Base-by-base conservation (phyloP, 2,797 vertebrate species). In the Acrossocheilus wenchowensis region DNA sequence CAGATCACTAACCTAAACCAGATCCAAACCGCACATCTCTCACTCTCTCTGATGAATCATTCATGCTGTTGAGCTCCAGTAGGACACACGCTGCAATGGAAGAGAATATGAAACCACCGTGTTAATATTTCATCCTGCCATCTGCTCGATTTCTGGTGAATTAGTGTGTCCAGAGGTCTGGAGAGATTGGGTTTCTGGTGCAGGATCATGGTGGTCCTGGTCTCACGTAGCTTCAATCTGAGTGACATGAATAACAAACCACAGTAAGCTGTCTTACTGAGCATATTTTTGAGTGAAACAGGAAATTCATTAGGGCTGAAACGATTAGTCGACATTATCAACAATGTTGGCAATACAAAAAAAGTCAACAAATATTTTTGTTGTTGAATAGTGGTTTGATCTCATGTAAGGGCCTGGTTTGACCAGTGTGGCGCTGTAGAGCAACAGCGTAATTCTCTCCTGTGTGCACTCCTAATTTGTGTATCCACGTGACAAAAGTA, bases 71-170 rank as follows among this genome's bases (percentile, higher is more conserved):
- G n/a, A 48, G 26, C 36, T 64, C 6, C n/a, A 48, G 19, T 12
- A 5, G 57, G 48, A 30, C 52, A 54, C 78, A 11, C 30, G 15
- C 54, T 88, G 64, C 5, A 17, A 6, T 50, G 86, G 23, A 86
- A 91, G 91, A 83, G 90, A 91, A 92, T 87, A 90, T 91, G 17
- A 87, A 92, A 77, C 78, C 73, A 79, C 39, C 5, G 71, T 85
- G 72, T 92, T 79, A 92, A 92, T 90, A 90, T 90, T 93, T 91
- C 4, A 90, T 88, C 84, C 87, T 72, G 87, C 75, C 84, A 81
- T 85, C 82, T 83, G 81, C 52, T 86, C 11, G 26, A 57, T 78
- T 84, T 82, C 86, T 86, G 84, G 34, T 3, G 39, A 79, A 19
- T 30, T 30, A 30, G 30, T 30, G 30, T 30, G 30, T 30, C 30